phyloP scores from a whole-genome alignment of 1,140 invertebrate genomes.

The Micrasema minimum region DNA sequence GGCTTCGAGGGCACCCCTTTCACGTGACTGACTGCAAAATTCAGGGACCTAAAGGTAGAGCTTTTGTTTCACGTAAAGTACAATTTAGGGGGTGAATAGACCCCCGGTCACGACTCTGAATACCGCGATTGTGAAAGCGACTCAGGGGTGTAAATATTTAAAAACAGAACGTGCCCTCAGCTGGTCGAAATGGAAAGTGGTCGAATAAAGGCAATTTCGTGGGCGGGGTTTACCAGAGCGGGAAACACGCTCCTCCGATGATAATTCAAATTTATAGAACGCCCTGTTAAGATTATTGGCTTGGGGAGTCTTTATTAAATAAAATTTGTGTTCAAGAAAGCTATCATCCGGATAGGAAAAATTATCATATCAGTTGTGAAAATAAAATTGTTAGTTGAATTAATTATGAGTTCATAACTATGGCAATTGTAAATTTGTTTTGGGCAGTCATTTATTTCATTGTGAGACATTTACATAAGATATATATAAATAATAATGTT shows the following conservation, averaged over 20 bases:
- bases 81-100: too few species aligned
- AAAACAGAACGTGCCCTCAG: constrained; percentile 46
- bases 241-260: constrained; percentile 17
- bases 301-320: not conserved
- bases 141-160: constrained; percentile 44
- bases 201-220: constrained; percentile 45
- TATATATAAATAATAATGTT: too few species aligned
- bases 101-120: too few species aligned
- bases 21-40: constrained; percentile 22
- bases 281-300: constrained; percentile 8
- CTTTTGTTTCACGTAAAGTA: too few species aligned
- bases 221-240: not conserved
- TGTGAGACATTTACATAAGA: too few species aligned
- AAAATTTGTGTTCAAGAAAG: constrained; percentile 6
- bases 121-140: too few species aligned
- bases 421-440: too few species aligned
- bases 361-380: constrained; percentile 1
- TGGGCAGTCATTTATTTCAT: too few species aligned
- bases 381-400: too few species aligned
- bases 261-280: constrained; percentile 39
- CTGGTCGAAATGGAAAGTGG: constrained; percentile 42
- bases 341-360: not conserved
- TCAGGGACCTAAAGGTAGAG: not conserved
- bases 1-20: constrained; percentile 20
- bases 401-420: too few species aligned